Evolutionary conservation across 2,888 invertebrate species (phyloP), one percentile per base, ranked within the genome.

Genomic region (Agonopterix heracliana): DNA sequence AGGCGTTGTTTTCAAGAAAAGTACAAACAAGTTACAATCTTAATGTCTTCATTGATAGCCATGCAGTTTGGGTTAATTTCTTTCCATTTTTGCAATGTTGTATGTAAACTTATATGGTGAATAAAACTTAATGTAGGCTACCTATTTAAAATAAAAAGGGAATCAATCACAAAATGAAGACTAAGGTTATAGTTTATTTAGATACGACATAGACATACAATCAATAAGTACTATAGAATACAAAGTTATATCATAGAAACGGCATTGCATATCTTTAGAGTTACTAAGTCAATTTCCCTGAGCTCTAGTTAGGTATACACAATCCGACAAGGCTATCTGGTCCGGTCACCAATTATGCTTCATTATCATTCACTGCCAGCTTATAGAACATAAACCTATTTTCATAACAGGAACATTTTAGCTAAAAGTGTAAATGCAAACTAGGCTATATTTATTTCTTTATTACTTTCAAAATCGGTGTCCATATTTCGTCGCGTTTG

Each of bases 341-440:
- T 68, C 71, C 64, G 63, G 68, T 65, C 63, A 54, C 68, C 67
- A 69, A 75, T 76, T 75, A 71, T 55, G 59, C 66, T 60, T 55
- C 53, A 67, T 68, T 73, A 70, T 61, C 55, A 55, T 59, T 68
- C 65, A 63, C 59, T 67, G 53, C 14, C 5, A 34, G 43, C n/a
- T 12, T 34, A 46, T 41, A 40, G 9, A 46, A 40, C 14, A 11
- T 14, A 34, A 41, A 11, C 26, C 26, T 40, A 11, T 26, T 26
- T 26, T 26, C 26, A 26, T 26, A 26, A 26, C 14, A 45, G 26
- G 26, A 26, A 26, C 26, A 26, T 26, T 40, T 11, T 40, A n/a
- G 40, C 40, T 40, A 38, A 41, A 44, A 46, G 42, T 54, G 56
- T 58, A 60, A 60, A 60, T 58, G 55, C 78, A 74, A 64, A 66